Evolutionary conservation across 2,888 invertebrate species (phyloP).

Genomic region (Orthosia gracilis): DNA sequence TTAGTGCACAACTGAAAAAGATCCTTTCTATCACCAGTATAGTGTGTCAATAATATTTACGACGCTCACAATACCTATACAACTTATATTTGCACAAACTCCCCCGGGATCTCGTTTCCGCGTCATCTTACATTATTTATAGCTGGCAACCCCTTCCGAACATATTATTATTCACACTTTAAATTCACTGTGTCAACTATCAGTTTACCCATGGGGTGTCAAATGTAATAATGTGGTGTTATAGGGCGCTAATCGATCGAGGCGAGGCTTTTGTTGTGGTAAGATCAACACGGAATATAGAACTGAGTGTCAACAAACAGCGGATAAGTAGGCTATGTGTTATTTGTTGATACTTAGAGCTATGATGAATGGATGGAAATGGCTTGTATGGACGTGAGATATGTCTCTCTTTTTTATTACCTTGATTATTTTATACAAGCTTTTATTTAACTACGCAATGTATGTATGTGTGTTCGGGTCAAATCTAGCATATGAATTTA

Average conservation of each 20-base stretch:
- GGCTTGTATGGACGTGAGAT: too few relatives aligned
- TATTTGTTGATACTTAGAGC: background rate
- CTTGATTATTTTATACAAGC: too few relatives aligned
- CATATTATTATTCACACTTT: constrained; percentile 56
- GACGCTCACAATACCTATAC: background rate
- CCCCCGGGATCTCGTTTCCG: constrained; percentile 34
- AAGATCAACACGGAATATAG: background rate
- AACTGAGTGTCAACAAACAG: background rate
- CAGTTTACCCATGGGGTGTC: constrained; percentile 31
- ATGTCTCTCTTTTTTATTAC: too few relatives aligned
- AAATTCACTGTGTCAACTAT: constrained; percentile 54
- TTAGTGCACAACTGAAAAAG: background rate
- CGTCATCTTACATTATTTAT: constrained; percentile 56
- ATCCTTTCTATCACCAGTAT: too few relatives aligned
- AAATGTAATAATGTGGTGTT: constrained; percentile 23
- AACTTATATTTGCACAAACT: constrained; percentile 17
- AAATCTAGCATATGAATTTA: too few relatives aligned
- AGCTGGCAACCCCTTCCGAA: constrained; percentile 33
- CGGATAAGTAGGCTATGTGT: too few relatives aligned
- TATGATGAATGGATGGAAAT: background rate
- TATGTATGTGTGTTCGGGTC: too few relatives aligned
- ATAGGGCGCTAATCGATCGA: background rate
- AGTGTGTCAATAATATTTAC: constrained; percentile 1
- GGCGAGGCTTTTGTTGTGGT: background rate
- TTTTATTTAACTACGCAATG: too few relatives aligned